Evolutionary conservation across 2,113 vertebrate genomes (phyloP).

Genomic region (Mastomys natalensis): DNA sequence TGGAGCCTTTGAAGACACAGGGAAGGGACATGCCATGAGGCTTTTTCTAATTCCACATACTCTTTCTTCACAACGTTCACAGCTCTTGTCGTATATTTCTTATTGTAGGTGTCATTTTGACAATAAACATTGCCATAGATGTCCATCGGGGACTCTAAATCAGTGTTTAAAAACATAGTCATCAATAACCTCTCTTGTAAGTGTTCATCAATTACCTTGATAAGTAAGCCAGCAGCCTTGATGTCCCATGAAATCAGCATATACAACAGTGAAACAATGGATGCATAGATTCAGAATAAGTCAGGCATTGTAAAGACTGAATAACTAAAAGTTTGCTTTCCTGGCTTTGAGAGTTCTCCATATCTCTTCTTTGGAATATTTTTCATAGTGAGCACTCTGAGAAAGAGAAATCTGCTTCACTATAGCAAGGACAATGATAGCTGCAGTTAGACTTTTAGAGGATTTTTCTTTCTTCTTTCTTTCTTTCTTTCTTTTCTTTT

Average conservation of each 20-base stretch:
- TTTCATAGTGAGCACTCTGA: neutral
- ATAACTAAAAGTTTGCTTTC: conserved; percentile 5
- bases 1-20: neutral
- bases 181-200: neutral
- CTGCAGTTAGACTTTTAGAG: neutral
- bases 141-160: neutral
- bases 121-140: neutral
- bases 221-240: neutral
- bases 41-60: accelerated
- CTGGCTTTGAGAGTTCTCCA: neutral
- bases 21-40: neutral
- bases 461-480: no score
- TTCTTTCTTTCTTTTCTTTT: neutral
- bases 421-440: neutral
- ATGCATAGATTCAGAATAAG: neutral
- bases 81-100: neutral
- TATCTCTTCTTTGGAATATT: neutral
- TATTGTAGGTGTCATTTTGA: neutral
- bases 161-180: neutral
- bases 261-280: neutral
- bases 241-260: neutral
- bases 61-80: accelerated
- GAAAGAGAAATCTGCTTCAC: conserved; percentile 3
- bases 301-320: neutral
- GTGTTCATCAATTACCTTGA: neutral